Evolutionary conservation across 2,797 vertebrate genomes (phyloP).

Genomic region (Crenichthys baileyi): DNA sequence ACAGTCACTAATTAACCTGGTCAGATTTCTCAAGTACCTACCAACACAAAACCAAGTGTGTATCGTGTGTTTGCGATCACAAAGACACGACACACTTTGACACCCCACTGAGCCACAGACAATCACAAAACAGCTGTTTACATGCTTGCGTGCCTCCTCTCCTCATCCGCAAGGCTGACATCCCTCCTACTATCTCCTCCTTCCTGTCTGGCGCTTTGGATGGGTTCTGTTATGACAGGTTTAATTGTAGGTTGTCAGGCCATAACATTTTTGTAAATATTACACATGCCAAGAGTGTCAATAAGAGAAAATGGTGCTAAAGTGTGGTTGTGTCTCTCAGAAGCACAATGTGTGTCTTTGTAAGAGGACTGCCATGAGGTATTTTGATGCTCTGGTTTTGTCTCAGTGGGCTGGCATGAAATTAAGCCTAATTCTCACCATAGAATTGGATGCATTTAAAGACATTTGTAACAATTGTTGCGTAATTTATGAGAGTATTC

Average conservation of each 20-base stretch:
- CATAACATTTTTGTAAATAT: conserved; percentile 86
- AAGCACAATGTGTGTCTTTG: conserved; percentile 81
- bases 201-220: conserved; percentile 79
- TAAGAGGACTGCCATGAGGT: conserved; percentile 70
- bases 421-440: conserved; percentile 42
- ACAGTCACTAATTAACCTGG: conserved; percentile 53
- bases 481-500: conserved; percentile 15
- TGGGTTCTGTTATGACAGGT: conserved; percentile 86
- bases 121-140: conserved; percentile 76
- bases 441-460: conserved; percentile 22
- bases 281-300: conserved; percentile 80
- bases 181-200: conserved; percentile 76
- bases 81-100: conserved; percentile 45
- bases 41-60: conserved; percentile 22
- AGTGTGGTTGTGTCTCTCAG: conserved; percentile 67
- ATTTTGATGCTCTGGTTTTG: conserved; percentile 67
- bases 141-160: conserved; percentile 51
- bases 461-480: background rate
- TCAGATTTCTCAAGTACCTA: conserved; percentile 44
- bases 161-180: conserved; percentile 69
- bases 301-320: conserved; percentile 79
- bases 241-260: conserved; percentile 86
- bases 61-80: conserved; percentile 45
- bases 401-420: conserved; percentile 43
- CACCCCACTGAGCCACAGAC: conserved; percentile 50